Evolutionary conservation across 2,113 vertebrate genomes (phyloP), one percentile per base, ranked within the genome.

Genomic region (Hydrolagus affinis): DNA sequence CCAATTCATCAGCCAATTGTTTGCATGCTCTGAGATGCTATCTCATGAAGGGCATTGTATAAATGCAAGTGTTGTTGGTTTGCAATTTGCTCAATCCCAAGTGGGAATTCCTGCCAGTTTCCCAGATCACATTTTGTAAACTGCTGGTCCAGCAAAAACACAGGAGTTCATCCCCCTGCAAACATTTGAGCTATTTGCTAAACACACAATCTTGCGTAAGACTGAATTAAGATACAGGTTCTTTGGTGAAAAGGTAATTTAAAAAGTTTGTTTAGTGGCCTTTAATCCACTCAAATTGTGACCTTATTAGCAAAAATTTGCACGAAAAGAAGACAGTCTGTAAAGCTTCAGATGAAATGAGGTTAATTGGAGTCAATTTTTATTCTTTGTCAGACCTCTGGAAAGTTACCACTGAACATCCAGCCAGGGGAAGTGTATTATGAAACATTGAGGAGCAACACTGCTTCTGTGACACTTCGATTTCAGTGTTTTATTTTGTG

Each of bases 351-450:
- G 25, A n/a, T 75, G 57, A 23, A 30, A 17, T 60, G 6, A 7
- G 44, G 56, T 25, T 78, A 60, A 78, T 78, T 78, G 57, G 15
- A 78, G 75, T 78, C 75, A 59, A 30, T 25, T 78, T 59, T 60
- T 60, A 60, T 78, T 78, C 56, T 60, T 23, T 44, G 25, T 72
- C 11, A 72, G 70, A 14, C 25, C 73, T 56, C 32, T 57, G 32
- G 21, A 75, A 80, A 28, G 11, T 23, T 19, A 32, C 32, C 60
- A 83, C 78, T 66, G 64, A 14, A 83, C 30, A 23, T 83, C 60
- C 23, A 83, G 25, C 23, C 57, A n/a, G 59, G 59, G 76, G 62
- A 21, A 83, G 28, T 66, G 19, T 66, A 83, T 64, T 64, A 32
- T 83, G 21, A 64, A 21, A 68, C 14, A 83, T 64, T 28, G 30